A percentile compares a stretch with the other conserved stretches of the same genome.
These are phyloP conservation scores for Drosophila trapezifrons DNA, from an alignment of 1,140 invertebrate genomes.

Conservation along the genomic window DNA sequence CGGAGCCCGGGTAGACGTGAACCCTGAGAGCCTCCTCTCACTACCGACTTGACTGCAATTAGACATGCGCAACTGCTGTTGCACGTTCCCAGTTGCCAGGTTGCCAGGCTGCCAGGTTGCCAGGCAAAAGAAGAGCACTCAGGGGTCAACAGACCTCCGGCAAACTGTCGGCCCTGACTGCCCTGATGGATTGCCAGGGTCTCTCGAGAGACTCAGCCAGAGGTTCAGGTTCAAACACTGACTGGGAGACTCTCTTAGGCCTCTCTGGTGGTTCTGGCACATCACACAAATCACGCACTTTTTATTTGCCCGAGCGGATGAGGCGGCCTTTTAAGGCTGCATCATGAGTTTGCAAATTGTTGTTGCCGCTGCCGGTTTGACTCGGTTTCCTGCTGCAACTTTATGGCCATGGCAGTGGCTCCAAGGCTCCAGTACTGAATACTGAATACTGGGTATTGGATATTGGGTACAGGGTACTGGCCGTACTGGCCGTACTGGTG, in stretches of 20 bases:
- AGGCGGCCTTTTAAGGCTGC: conserved; percentile 80
- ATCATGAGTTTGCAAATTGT: conserved; percentile 82
- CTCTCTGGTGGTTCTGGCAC: conserved; percentile 68
- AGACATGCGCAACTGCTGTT: conserved; percentile 72
- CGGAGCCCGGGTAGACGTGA: conserved; percentile 54
- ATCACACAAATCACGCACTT: conserved; percentile 81
- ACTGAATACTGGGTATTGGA: background rate
- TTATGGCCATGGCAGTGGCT: conserved; percentile 63
- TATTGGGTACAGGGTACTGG: conserved; percentile 24
- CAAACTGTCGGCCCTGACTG: conserved; percentile 56
- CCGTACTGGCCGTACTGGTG: conserved; percentile 12
- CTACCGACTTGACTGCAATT: conserved; percentile 75
- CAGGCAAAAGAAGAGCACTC: conserved; percentile 46
- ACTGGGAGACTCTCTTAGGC: conserved; percentile 14
- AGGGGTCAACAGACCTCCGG: conserved; percentile 73
- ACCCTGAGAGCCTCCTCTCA: conserved; percentile 52
- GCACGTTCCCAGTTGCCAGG: conserved; percentile 12
- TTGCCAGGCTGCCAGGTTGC: conserved; percentile 1
- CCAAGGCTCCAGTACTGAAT: conserved; percentile 17
- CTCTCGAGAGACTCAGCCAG: conserved; percentile 43
- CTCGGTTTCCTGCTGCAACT: conserved; percentile 76
- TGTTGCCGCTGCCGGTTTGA: conserved; percentile 46
- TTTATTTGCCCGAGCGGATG: conserved; percentile 78
- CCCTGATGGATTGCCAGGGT: conserved; percentile 73
- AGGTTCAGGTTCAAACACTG: conserved; percentile 21